Evolutionary conservation across 2,888 invertebrate genomes (phyloP).

Genomic region (Eupithecia inturbata): DNA sequence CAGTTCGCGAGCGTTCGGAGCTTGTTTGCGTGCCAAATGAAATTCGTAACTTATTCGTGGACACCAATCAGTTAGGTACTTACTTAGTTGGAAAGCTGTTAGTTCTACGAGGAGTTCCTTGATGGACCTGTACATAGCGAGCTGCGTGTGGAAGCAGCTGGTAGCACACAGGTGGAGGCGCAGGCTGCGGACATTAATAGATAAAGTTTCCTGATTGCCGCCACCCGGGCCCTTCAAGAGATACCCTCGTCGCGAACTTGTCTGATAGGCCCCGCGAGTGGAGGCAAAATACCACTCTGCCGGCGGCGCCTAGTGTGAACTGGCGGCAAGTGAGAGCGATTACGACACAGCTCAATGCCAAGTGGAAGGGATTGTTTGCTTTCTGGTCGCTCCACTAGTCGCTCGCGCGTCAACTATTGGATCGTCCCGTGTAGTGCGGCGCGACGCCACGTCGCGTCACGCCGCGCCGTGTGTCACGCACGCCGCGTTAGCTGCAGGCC

Average conservation of each 20-base stretch:
- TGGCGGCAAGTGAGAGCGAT: neutral
- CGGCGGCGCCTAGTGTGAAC: too few species aligned
- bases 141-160: too few species aligned
- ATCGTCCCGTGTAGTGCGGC: neutral
- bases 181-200: neutral
- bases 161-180: too few species aligned
- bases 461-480: neutral
- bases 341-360: neutral
- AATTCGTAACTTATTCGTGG: neutral
- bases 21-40: neutral
- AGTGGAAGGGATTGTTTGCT: neutral
- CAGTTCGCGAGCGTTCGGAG: neutral
- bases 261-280: too few species aligned
- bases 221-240: neutral
- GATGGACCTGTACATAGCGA: too few species aligned
- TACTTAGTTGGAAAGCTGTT: neutral
- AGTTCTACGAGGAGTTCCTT: neutral
- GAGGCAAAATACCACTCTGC: too few species aligned
- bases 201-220: slow-evolving; percentile 20
- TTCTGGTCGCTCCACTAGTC: neutral
- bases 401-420: neutral
- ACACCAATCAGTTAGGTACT: too few species aligned
- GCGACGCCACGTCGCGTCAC: neutral
- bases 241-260: too few species aligned
- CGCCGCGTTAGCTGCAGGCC: too few species aligned